phyloP scores from a whole-genome alignment of 2,888 invertebrate species.

The Pediacus dermestoides region DNA sequence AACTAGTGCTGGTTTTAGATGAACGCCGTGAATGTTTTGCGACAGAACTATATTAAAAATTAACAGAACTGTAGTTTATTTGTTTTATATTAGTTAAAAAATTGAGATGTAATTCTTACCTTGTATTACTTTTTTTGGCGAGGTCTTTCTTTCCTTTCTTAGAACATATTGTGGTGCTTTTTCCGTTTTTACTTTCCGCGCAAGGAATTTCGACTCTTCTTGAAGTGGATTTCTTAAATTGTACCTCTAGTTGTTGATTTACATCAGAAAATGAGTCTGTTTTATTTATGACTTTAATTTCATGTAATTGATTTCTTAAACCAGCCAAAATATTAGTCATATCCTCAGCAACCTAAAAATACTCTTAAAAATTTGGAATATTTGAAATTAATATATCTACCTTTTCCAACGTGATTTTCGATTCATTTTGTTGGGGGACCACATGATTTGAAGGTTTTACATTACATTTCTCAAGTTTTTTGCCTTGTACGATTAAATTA shows the following conservation, averaged over 20 bases:
- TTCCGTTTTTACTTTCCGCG: background rate
- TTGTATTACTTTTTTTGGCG: background rate
- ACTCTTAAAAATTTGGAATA: too few species aligned
- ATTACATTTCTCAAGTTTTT: too few species aligned
- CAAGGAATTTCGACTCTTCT: too few species aligned
- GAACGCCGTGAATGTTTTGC: background rate
- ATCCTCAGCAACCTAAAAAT: conserved; percentile 25
- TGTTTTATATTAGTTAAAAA: too few species aligned
- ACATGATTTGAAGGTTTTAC: too few species aligned
- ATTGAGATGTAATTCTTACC: background rate
- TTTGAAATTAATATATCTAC: too few species aligned
- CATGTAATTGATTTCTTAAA: conserved; percentile 18
- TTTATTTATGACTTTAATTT: conserved; percentile 13
- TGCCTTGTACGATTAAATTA: too few species aligned
- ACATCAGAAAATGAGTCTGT: conserved; percentile 24
- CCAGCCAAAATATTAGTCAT: conserved; percentile 17
- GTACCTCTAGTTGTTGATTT: conserved; percentile 20
- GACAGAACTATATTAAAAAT: too few species aligned
- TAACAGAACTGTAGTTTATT: too few species aligned
- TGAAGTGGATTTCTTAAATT: conserved; percentile 5
- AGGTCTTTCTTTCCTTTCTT: conserved; percentile 5
- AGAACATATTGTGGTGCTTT: background rate
- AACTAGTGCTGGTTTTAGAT: background rate
- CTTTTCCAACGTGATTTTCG: too few species aligned
- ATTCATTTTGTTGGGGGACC: too few species aligned